phyloP scores from a whole-genome alignment of 2,888 invertebrate genomes.

The Noctua fimbriata region DNA sequence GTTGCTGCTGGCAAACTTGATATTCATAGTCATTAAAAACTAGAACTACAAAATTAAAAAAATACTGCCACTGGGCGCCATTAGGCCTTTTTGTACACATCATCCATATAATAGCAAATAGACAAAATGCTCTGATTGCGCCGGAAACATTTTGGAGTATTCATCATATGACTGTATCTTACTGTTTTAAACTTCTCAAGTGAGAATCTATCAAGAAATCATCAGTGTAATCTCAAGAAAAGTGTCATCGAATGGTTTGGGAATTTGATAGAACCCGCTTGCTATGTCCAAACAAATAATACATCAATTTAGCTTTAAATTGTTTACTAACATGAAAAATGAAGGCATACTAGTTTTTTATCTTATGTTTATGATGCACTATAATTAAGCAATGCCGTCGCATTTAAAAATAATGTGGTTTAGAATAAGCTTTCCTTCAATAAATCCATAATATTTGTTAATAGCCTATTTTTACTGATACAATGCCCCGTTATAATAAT shows the following conservation, averaged over 20 bases:
- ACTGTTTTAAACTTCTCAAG: background rate
- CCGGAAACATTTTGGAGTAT: background rate
- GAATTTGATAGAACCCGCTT: conserved; percentile 7
- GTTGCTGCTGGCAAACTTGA: conserved; percentile 5
- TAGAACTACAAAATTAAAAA: background rate
- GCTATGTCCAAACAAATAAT: background rate
- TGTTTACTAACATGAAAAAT: background rate
- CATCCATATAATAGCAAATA: background rate
- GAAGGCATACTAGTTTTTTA: background rate
- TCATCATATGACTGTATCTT: background rate
- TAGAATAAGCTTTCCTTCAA: background rate
- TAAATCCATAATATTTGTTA: background rate
- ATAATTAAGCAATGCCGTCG: background rate
- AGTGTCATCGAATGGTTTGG: background rate
- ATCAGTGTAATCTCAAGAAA: background rate
- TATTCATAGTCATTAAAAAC: conserved; percentile 12
- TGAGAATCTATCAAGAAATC: background rate
- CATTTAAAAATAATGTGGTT: background rate
- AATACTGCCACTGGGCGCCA: conserved; percentile 1
- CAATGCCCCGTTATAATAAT: background rate
- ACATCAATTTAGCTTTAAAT: background rate
- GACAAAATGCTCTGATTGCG: background rate
- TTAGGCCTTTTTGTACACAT: conserved; percentile 18
- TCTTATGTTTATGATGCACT: background rate
- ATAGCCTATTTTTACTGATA: background rate